These are phyloP conservation scores for Thaumatotibia leucotreta DNA, from an alignment of 1,140 invertebrate species.

Conservation along the genomic window DNA sequence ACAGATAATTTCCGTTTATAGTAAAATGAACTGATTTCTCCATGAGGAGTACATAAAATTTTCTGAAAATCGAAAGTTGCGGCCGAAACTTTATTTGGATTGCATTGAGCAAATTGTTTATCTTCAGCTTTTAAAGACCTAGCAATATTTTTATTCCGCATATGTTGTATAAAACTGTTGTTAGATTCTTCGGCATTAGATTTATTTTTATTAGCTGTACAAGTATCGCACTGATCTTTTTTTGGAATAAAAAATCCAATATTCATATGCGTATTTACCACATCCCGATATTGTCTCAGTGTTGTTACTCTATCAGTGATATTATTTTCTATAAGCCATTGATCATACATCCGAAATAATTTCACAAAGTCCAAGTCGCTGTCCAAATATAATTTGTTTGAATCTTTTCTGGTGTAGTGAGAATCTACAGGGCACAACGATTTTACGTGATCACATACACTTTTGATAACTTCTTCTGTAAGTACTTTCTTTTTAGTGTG, in stretches of 20 bases:
- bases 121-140: not conserved
- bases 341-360: not conserved
- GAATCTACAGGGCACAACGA: not conserved
- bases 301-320: not conserved
- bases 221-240: not conserved
- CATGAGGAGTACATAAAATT: conserved; percentile 14
- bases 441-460: not conserved
- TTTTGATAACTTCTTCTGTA: not conserved
- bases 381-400: not conserved
- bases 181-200: not conserved
- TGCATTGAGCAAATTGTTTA: not conserved
- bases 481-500: not conserved
- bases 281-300: not conserved
- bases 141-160: not conserved
- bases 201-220: not conserved
- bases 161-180: not conserved
- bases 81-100: not conserved
- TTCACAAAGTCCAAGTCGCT: not conserved
- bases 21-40: conserved; percentile 8
- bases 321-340: not conserved
- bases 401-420: not conserved
- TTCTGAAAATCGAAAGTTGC: conserved; percentile 17
- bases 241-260: not conserved
- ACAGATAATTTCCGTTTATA: not conserved
- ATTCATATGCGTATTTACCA: not conserved